These are phyloP conservation scores for Eupithecia vulgata DNA, from an alignment of 2,888 invertebrate species.

Conservation along the genomic window DNA sequence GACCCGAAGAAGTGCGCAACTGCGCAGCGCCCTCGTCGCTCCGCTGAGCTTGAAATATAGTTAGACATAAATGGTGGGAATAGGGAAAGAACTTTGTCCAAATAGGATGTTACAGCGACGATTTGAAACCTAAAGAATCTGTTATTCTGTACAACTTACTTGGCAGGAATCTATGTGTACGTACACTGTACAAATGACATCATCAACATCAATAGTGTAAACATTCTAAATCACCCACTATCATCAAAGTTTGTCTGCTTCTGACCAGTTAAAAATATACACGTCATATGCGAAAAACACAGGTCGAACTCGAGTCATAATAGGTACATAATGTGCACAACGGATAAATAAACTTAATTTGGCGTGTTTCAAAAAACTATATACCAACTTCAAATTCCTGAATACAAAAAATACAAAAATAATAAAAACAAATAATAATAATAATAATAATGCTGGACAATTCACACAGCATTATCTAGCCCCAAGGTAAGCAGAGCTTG, in stretches of 20 bases:
- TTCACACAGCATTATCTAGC: no score
- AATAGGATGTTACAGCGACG: not conserved
- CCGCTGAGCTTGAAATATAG: no score
- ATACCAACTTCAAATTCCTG: no score
- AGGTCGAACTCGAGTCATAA: no score
- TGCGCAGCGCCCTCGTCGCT: no score
- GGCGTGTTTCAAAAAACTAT: no score
- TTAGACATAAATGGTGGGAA: not conserved
- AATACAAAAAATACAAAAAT: no score
- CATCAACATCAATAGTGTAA: slow-evolving; percentile 4
- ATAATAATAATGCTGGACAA: no score
- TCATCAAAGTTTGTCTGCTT: not conserved
- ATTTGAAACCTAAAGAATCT: not conserved
- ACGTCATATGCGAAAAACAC: not conserved
- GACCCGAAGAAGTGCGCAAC: no score
- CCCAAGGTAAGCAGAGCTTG: no score
- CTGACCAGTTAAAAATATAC: not conserved
- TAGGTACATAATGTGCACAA: no score
- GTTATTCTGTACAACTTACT: not conserved
- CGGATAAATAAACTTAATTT: not conserved
- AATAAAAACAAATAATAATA: no score
- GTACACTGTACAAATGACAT: not conserved
- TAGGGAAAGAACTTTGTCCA: not conserved
- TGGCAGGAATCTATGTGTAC: not conserved
- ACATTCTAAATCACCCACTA: not conserved